phyloP scores from a whole-genome alignment of 2,888 invertebrate species.

The Drosophila pegasa region DNA sequence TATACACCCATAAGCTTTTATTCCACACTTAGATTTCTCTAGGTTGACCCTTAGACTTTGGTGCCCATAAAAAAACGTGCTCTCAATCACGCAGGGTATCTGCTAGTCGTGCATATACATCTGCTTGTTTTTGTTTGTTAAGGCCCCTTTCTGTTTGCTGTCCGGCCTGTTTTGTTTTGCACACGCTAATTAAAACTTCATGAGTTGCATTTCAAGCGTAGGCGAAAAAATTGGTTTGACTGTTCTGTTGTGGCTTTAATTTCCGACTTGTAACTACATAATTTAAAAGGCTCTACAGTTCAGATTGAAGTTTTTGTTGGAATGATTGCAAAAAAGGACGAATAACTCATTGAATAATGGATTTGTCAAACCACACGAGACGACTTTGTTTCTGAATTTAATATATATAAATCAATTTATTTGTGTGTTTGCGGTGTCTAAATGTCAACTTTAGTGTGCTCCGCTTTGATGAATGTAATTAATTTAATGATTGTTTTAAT shows the following conservation, averaged over 20 bases:
- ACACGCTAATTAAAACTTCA: conserved; percentile 64
- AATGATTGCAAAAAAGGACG: conserved; percentile 35
- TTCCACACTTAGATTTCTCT: neutral
- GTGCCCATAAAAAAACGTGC: neutral
- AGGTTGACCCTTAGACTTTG: neutral
- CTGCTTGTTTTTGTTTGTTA: conserved; percentile 12
- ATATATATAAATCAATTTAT: neutral
- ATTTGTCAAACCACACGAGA: conserved; percentile 63
- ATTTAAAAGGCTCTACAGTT: conserved; percentile 40
- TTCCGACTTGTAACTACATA: conserved; percentile 28
- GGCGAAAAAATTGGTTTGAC: conserved; percentile 22
- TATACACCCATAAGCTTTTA: too few species aligned
- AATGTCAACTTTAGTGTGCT: conserved; percentile 45
- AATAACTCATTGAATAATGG: too few species aligned
- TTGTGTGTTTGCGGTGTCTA: conserved; percentile 3
- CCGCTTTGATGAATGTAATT: conserved; percentile 64
- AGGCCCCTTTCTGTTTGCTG: conserved; percentile 8
- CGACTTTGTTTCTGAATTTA: conserved; percentile 24
- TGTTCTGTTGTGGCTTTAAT: conserved; percentile 54
- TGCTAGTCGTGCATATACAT: neutral
- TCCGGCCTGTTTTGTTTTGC: conserved; percentile 26
- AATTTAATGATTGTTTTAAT: conserved; percentile 68
- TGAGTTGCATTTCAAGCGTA: conserved; percentile 51
- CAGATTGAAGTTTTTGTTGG: conserved; percentile 12
- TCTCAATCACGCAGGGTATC: neutral